These are phyloP conservation scores for Siderastrea radians DNA, from an alignment of 92 coral and sea anemone genomes.

Conservation along the genomic window DNA sequence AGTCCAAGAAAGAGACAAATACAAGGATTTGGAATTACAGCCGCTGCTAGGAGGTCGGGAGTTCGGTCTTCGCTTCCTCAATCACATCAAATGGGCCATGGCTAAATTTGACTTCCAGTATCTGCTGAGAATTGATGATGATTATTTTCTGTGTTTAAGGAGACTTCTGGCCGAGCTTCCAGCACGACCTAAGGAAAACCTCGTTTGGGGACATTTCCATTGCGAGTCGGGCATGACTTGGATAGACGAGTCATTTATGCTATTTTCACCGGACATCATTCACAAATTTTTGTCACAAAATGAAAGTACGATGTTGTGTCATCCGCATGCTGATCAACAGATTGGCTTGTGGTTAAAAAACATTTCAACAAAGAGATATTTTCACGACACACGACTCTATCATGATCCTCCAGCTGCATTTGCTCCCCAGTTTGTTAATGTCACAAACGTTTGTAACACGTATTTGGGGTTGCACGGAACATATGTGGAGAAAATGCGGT, in stretches of 20 bases:
- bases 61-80: conserved; percentile 52
- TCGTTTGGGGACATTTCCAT: conserved; percentile 58
- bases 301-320: background rate
- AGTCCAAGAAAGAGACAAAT: conserved; percentile 16
- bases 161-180: conserved; percentile 48
- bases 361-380: conserved; percentile 10
- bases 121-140: no score
- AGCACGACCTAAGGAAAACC: conserved; percentile 39
- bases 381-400: conserved; percentile 45
- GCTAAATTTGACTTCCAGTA: no score
- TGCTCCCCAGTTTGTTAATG: conserved; percentile 8
- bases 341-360: conserved; percentile 3
- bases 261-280: conserved; percentile 45
- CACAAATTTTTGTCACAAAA: conserved; percentile 45
- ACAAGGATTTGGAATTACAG: conserved; percentile 49
- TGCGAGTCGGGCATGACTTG: conserved; percentile 6
- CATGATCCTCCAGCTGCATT: conserved; percentile 28
- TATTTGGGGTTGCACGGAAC: conserved; percentile 65
- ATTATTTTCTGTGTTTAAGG: no score
- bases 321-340: no score
- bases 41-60: conserved; percentile 21
- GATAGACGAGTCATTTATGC: conserved; percentile 56
- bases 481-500: conserved; percentile 40
- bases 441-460: conserved; percentile 43
- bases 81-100: conserved; percentile 50